These are phyloP conservation scores for Aromia moschata DNA, from an alignment of 2,888 invertebrate genomes.

Conservation along the genomic window DNA sequence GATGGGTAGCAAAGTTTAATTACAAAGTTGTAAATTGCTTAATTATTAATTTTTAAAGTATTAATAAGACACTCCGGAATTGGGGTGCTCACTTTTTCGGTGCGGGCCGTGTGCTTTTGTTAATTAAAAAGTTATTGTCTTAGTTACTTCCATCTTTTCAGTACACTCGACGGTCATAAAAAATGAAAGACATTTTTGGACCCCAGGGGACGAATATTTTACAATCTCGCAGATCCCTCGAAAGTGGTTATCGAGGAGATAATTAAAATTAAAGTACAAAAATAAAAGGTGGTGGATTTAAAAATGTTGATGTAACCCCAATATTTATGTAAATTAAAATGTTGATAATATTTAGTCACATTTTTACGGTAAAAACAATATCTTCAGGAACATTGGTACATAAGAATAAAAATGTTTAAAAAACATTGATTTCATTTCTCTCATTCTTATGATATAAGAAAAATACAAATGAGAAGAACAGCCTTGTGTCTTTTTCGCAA, in stretches of 20 bases:
- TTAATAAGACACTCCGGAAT: slow-evolving; percentile 11
- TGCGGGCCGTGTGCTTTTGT: not conserved
- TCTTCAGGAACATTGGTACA: no score
- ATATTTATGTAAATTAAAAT: no score
- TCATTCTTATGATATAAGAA: no score
- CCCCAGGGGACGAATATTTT: not conserved
- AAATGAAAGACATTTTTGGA: not conserved
- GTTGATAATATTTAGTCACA: no score
- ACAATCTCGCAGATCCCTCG: not conserved
- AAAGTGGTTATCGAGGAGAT: not conserved
- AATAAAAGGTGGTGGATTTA: no score
- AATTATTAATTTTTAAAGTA: slow-evolving; percentile 32
- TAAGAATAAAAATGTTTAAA: no score
- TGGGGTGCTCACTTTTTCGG: slow-evolving; percentile 4
- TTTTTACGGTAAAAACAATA: no score
- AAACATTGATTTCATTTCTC: no score
- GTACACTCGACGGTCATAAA: not conserved
- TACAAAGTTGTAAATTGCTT: slow-evolving; percentile 33
- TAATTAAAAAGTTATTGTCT: slow-evolving; percentile 25
- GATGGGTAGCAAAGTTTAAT: slow-evolving; percentile 32
- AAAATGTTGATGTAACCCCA: no score
- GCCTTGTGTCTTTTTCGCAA: no score
- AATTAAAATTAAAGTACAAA: no score
- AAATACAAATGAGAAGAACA: no score
- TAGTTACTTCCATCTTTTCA: not conserved